Evolutionary conservation across 2,797 vertebrate species (phyloP).

Genomic region (Hydrolagus colliei): DNA sequence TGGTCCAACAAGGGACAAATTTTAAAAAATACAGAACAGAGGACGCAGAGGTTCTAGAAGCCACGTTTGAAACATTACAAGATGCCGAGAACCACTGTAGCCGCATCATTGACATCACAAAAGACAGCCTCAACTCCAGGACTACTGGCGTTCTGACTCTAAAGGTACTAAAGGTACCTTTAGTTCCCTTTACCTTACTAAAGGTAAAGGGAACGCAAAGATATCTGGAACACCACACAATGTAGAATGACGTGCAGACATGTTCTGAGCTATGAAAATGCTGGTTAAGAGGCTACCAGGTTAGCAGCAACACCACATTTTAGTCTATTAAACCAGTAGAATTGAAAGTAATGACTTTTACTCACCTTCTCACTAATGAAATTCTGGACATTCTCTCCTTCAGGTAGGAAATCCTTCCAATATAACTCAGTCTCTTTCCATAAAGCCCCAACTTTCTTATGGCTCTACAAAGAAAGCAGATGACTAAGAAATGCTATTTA

Average conservation of each 20-base stretch:
- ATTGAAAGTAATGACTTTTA: slow-evolving; percentile 9
- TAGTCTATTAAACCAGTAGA: not conserved
- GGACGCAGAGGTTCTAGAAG: not conserved
- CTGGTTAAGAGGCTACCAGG: not conserved
- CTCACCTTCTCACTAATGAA: slow-evolving; percentile 84
- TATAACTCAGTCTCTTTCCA: slow-evolving; percentile 85
- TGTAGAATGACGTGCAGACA: no score
- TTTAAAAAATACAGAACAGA: slow-evolving; percentile 20
- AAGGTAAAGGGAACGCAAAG: no score
- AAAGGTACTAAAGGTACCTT: no score
- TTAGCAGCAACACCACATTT: no score
- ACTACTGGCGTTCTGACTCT: no score
- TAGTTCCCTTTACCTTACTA: no score
- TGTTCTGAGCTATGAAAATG: not conserved
- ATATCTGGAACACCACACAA: no score
- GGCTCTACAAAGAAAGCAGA: slow-evolving; percentile 67
- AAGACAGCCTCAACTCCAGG: no score
- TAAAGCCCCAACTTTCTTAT: slow-evolving; percentile 86
- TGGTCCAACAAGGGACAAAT: not conserved
- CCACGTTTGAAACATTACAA: slow-evolving; percentile 14
- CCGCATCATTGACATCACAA: no score
- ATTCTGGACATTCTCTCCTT: slow-evolving; percentile 77
- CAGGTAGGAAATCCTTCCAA: slow-evolving; percentile 79
- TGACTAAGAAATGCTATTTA: not conserved
- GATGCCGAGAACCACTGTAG: no score